Base-by-base conservation (phyloP, 2,113 vertebrate species). In the Syngnathoides biaculeatus region DNA sequence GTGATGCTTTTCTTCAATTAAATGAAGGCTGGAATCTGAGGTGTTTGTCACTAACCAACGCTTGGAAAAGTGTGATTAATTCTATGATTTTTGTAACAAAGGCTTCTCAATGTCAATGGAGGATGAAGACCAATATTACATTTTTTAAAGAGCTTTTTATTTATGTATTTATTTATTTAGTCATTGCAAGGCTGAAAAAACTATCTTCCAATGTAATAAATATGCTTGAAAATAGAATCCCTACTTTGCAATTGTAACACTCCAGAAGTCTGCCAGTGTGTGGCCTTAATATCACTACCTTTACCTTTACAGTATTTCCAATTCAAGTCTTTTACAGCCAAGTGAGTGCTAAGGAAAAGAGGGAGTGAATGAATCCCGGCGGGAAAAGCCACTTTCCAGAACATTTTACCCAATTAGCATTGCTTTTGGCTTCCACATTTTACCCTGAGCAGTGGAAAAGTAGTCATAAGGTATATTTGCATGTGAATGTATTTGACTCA, bases 351-450 rank as follows among this genome's bases (percentile, higher is more conserved):
- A 84, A 85, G 75, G 75, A 78, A 65, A 73, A 81, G 76, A 65
- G 80, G 68, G 64, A 84, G 83, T 75, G 73, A 76, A 79, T 74
- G 80, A 69, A 77, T 82, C 83, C 87, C 87, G 65, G 60, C 72
- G 87, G 87, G 84, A 88, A 80, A 86, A 88, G 78, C 62, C 84
- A 85, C 86, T 90, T 89, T 88, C 87, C 79, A 79, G 79, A 89
- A 88, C 85, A 82, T 88, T 89, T 90, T 90, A 88, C 83, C 80
- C 84, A 89, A 88, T 90, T 90, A 88, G 87, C 89, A 88, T 90
- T 72, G 86, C 88, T 89, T 45, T 75, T 78, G 87, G 88, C 88
- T 85, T 66, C 78, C 70, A 78, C 47, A 48, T 69, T 62, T 73
- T 81, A 85, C 85, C 85, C 75, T n/a, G 62, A 71, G 69, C 73